Base-by-base conservation (phyloP, 2,888 invertebrate genomes). In the Temnothorax ravouxi region DNA sequence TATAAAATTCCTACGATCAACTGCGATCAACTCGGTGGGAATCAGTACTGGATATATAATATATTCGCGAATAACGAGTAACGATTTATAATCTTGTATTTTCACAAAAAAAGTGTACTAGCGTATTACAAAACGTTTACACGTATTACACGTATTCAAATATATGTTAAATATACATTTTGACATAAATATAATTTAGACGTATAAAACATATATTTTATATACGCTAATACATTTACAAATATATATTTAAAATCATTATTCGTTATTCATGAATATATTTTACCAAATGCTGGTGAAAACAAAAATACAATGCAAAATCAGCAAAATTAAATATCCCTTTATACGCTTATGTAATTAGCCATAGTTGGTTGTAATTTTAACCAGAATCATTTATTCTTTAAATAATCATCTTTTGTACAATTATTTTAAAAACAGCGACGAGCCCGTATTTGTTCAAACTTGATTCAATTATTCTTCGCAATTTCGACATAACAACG, bases 11-110 rank as follows among this genome's bases (percentile, higher is more conserved):
- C 25, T 67, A 67, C 2, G 18, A 76, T 76, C 8, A 67, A 67
- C 15, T 54, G 0, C 38, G 29, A 29, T 29, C 29, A 29, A 82
- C 62, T 86, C 84, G 84, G 75, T 84, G 82, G 84, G 80, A 69
- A 83, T 47, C 59, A 84, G 29, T 54, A 76, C 34, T 62, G 15
- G 13, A 29, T n/a, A 15, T n/a, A n/a, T 9, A 56, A 75, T 34
- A 34, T 34, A 47, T 25, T 61, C 13, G 13, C 6, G 5, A 52
- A 38, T 71, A 54, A 71, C 18, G 25, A 72, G 21, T 38, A 54
- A 72, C 5, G 11, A 56, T 72, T 72, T 72, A 59, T 41, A 59
- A 59, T 72, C 41, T 50, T 3, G 18, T 59, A 72, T 72, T 56
- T 72, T 72, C 25, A 71, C 21, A 59, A 3, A 34, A 25, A 25